Percentiles rank a stretch among this genome's conserved stretches.
phyloP scores from a whole-genome alignment of 2,888 invertebrate species.

The Operophtera brumata region DNA sequence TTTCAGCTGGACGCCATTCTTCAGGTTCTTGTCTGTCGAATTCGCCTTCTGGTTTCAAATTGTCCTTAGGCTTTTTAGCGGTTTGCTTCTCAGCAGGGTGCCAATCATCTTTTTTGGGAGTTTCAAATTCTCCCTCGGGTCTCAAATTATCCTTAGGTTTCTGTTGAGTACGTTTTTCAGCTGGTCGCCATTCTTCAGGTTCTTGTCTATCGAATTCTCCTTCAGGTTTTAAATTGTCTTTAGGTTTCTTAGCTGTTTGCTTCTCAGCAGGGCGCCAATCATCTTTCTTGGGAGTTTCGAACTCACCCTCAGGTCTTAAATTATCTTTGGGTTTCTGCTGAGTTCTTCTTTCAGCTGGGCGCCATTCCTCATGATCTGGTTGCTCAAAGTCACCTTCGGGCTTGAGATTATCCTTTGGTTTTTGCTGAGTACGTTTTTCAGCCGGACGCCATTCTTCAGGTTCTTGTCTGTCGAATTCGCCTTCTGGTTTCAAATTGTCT shows the following conservation, averaged over 20 bases:
- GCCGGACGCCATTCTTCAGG: conserved; percentile 63
- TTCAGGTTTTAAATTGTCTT: conserved; percentile 78
- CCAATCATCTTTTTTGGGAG: conserved; percentile 67
- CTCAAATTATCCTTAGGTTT: conserved; percentile 73
- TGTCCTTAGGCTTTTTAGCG: conserved; percentile 78
- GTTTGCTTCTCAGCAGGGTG: conserved; percentile 71
- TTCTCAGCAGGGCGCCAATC: conserved; percentile 63
- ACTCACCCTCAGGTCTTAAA: conserved; percentile 82
- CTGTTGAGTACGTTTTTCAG: conserved; percentile 60
- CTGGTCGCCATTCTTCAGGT: conserved; percentile 64
- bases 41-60: conserved; percentile 80
- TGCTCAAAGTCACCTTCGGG: conserved; percentile 81
- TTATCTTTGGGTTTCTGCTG: conserved; percentile 82
- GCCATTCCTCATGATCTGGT: conserved; percentile 61
- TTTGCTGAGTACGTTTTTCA: conserved; percentile 58
- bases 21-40: conserved; percentile 68
- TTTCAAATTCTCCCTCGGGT: conserved; percentile 78
- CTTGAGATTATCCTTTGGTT: conserved; percentile 79
- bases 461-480: conserved; percentile 43
- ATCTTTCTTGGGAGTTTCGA: conserved; percentile 63
- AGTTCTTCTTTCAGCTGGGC: conserved; percentile 72
- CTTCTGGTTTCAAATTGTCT: conserved; percentile 63
- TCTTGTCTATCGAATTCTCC: conserved; percentile 68
- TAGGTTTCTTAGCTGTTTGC: conserved; percentile 55
- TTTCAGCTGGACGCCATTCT: conserved; percentile 74